Base-by-base conservation (phyloP, 1,140 invertebrate genomes). In the Drosophila teissieri region DNA sequence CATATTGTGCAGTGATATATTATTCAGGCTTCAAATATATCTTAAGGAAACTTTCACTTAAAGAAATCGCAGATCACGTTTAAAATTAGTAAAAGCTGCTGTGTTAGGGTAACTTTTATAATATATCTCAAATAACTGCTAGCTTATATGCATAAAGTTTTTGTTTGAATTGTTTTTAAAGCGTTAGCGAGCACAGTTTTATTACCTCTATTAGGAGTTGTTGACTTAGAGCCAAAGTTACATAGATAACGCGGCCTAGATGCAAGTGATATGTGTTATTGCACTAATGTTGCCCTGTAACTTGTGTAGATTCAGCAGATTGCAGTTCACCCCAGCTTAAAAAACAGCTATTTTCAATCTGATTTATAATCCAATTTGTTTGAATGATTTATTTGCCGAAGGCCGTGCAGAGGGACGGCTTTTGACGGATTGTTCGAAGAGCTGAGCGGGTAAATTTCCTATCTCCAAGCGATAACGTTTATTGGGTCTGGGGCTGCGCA, bases 331-430 rank as follows among this genome's bases (percentile, higher is more conserved):
- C 1, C 1, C 22, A 27, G 22, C 34, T 19, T 8, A 22, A 34
- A 34, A 22, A n/a, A 15, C 14, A 15, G 8, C 14, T 11, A 27
- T 19, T 15, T 37, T 24, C 39, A 15, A 65, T 61, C 63, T 40
- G 36, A 49, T 24, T 24, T 37, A n/a, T 37, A 68, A 37, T 44
- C 64, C 45, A 36, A 52, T 64, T 64, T 19, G 61, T 19, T 8
- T 17, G 31, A 31, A 52, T 70, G 52, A 57, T 70, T 70, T 56
- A 49, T 70, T 69, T 40, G 22, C 14, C 24, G 44, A 56, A 70
- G 68, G 64, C 52, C 68, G 39, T 19, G 42, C 7, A 31, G 17
- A 58, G 22, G 12, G 17, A 10, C 8, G 37, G 31, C 37, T 42
- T 27, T 12, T 34, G 10, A 22, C 22, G 22, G 46, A 15, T 12